These are phyloP conservation scores for Elegia similella DNA, from an alignment of 2,888 invertebrate genomes.

Conservation along the genomic window DNA sequence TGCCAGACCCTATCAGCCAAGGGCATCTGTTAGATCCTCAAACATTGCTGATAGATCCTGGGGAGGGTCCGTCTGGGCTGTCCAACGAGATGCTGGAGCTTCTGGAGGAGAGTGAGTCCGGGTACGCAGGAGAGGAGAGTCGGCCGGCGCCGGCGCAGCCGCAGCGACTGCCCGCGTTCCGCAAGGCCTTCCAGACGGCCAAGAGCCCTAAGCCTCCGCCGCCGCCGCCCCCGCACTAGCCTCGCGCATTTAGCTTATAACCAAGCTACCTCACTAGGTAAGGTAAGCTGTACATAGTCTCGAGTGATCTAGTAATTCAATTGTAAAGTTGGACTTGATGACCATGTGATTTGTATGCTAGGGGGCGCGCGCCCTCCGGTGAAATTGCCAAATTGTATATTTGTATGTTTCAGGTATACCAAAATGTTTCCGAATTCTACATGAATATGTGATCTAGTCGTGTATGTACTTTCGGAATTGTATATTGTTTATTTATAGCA, in stretches of 20 bases:
- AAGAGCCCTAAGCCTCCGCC: constrained; percentile 75
- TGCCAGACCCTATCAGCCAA: constrained; percentile 46
- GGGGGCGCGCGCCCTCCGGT: constrained; percentile 44
- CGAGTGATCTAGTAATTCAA: constrained; percentile 59
- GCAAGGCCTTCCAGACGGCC: constrained; percentile 74
- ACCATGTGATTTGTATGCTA: constrained; percentile 46
- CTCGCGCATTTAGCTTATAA: constrained; percentile 69
- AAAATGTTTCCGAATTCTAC: constrained; percentile 81
- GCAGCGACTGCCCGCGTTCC: constrained; percentile 72
- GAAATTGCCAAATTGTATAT: constrained; percentile 76
- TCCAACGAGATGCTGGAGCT: constrained; percentile 65
- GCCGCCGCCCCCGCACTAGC: constrained; percentile 68
- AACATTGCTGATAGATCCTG: constrained; percentile 64
- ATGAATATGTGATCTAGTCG: constrained; percentile 81
- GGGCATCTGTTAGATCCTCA: constrained; percentile 59
- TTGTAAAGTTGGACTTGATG: constrained; percentile 53
- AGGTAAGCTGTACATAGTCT: constrained; percentile 74
- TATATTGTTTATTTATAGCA: constrained; percentile 74
- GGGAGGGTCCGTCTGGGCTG: constrained; percentile 69
- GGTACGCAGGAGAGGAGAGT: constrained; percentile 54
- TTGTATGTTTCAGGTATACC: constrained; percentile 73
- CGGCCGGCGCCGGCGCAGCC: constrained; percentile 34
- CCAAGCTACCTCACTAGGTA: constrained; percentile 78
- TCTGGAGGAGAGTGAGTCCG: constrained; percentile 51
- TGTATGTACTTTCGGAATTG: constrained; percentile 81